phyloP scores from a whole-genome alignment of 2,113 vertebrate species.

The Trinectes maculatus region DNA sequence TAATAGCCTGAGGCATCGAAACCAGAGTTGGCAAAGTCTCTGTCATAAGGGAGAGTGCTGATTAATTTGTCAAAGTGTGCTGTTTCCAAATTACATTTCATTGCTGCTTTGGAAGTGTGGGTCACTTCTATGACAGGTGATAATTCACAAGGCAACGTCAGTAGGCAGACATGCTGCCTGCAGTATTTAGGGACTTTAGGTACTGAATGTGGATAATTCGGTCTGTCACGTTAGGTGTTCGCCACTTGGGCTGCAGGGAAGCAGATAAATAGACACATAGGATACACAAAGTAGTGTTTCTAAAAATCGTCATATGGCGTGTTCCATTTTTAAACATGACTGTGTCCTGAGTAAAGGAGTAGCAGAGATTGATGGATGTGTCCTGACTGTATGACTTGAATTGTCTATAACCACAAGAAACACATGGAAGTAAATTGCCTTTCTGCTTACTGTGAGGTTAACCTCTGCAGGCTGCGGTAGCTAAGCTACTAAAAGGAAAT shows the following conservation, averaged over 20 bases:
- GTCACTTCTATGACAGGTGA: conserved; percentile 57
- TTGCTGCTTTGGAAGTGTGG: conserved; percentile 39
- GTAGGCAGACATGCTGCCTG: conserved; percentile 41
- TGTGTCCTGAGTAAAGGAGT: conserved; percentile 29
- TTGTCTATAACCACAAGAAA: conserved; percentile 45
- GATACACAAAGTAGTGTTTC: conserved; percentile 20
- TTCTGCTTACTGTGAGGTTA: conserved; percentile 61
- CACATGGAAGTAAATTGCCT: conserved; percentile 65
- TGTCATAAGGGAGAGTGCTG: conserved; percentile 52
- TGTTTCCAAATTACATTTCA: conserved; percentile 58
- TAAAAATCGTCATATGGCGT: conserved; percentile 22
- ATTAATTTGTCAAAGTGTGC: conserved; percentile 60
- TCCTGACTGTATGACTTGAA: conserved; percentile 60
- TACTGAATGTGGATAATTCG: conserved; percentile 47
- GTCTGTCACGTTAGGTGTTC: conserved; percentile 29
- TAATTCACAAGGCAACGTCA: conserved; percentile 61
- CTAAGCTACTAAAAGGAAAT: conserved; percentile 58
- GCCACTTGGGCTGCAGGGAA: conserved; percentile 35
- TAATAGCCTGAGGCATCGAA: conserved; percentile 45
- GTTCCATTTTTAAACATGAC: conserved; percentile 40
- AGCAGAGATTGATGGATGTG: conserved; percentile 56
- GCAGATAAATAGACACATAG: conserved; percentile 40
- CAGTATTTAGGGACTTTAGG: conserved; percentile 44
- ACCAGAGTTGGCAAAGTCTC: conserved; percentile 52
- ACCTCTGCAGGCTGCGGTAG: conserved; percentile 52